Base-by-base conservation (phyloP, 2,113 vertebrate species). In the Ammodytes dubius region DNA sequence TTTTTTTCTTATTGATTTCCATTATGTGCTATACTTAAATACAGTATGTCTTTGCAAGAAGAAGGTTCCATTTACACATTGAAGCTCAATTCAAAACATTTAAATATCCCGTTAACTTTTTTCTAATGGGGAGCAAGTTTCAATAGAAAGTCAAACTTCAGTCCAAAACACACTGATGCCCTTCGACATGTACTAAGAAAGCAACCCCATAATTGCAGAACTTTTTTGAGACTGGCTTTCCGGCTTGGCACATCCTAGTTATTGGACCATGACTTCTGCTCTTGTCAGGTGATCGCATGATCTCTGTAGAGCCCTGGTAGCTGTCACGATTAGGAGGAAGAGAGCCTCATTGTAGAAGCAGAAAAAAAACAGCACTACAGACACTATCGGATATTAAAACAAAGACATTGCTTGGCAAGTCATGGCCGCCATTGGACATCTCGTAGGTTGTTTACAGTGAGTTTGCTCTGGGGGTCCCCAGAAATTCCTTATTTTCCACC, bases 231-330 rank as follows among this genome's bases (percentile, higher is more conserved):
- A 71, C 60, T 64, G 53, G 12, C 43, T 63, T 74, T 37, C 60
- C 72, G 5, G 35, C 70, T 74, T 64, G 80, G 73, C 66, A 54
- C 70, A 74, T 81, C 56, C 66, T 17, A 42, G 70, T 70, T 85
- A 88, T 78, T 86, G 60, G 66, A 77, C 75, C 75, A 47, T 77
- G 72, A 76, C 75, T 73, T 70, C 49, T 82, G 72, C 75, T 80
- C 73, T 69, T 61, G 64, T 84, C 75, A 69, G 66, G 69, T 79
- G 58, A 63, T 54, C 77, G 71, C 57, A 46, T 37, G 14, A 72
- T 60, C 59, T 75, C 70, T 70, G 68, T 35, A 37, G 70, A 8
- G 64, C 64, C 81, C 77, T 77, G 82, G 54, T 59, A 64, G 71
- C 83, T 82, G 81, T 71, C 77, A 77, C 6, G 46, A 84, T 81